Base-by-base conservation (phyloP, 2,113 vertebrate genomes). In the Hypomesus transpacificus region DNA sequence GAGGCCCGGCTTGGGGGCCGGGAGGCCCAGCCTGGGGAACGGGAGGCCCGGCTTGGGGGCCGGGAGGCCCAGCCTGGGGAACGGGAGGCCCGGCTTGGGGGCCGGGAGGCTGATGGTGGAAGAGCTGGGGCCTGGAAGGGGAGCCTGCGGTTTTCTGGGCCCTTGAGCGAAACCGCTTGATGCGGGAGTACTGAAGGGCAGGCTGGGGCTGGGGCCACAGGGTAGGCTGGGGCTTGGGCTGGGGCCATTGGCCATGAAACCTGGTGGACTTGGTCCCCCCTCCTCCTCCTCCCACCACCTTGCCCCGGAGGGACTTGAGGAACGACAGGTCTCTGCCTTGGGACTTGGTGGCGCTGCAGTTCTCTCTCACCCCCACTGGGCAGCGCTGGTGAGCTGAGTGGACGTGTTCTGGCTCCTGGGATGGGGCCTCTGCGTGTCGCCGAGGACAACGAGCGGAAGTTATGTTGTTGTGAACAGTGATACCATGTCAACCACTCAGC, bases 151-250 rank as follows among this genome's bases (percentile, higher is more conserved):
- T 67, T 46, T 91, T 85, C 81, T 92, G 93, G 73, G 77, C 87
- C 70, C 90, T 92, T 14, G 73, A 68, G 34, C 77, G 89, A 14
- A 69, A 66, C 68, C 60, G 93, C 87, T 73, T 89, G 78, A 69
- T 91, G 74, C 79, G 92, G 85, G 1, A 70, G 71, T 5, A 76
- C 81, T 93, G 87, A 85, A 86, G 31, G 81, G 88, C 91, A 74
- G 83, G 71, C 84, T 86, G 94, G 72, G 89, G 91, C 80, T 54
- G 92, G 93, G 39, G 39, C 39, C 6, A 1, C 24, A 24, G 1
- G 24, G 24, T 3, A 46, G 39, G 18, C 26, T 63, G 61, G 79
- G 91, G 93, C 73, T 89, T 88, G 84, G 91, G 91, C 80, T 91
- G 92, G 61, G 70, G 18, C 28, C 65, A 80, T 4, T 72, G 82